A percentile compares a stretch with the other conserved stretches of the same genome.
These are phyloP conservation scores for Ceuthmochares aereus DNA, from an alignment of 2,113 vertebrate species.

Conservation along the genomic window DNA sequence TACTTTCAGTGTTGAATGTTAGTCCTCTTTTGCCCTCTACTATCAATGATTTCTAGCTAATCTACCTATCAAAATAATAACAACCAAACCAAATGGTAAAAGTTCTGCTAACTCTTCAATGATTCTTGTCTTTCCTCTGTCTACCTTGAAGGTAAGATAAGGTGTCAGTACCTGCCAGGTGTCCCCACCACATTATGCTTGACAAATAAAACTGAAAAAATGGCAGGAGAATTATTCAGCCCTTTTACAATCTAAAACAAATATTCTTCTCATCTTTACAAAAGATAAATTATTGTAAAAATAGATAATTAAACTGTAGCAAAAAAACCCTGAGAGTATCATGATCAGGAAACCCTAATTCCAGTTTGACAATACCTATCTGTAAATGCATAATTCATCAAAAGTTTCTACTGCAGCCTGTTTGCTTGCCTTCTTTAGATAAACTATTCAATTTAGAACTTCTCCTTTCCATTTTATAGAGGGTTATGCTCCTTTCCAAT, in stretches of 20 bases:
- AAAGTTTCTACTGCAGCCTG: neutral
- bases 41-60: neutral
- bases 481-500: neutral
- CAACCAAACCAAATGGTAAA: neutral
- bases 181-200: neutral
- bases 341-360: neutral
- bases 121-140: neutral
- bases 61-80: neutral
- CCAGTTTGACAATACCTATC: neutral
- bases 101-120: neutral
- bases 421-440: neutral
- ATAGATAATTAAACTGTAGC: neutral
- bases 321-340: neutral
- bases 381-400: neutral
- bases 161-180: neutral
- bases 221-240: neutral
- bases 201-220: neutral
- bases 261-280: neutral
- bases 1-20: neutral
- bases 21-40: neutral
- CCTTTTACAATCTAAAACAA: neutral
- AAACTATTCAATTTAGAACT: neutral
- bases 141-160: neutral
- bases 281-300: neutral
- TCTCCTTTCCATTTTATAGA: neutral